Evolutionary conservation across 1,140 invertebrate species (phyloP).

Genomic region (Apis laboriosa): DNA sequence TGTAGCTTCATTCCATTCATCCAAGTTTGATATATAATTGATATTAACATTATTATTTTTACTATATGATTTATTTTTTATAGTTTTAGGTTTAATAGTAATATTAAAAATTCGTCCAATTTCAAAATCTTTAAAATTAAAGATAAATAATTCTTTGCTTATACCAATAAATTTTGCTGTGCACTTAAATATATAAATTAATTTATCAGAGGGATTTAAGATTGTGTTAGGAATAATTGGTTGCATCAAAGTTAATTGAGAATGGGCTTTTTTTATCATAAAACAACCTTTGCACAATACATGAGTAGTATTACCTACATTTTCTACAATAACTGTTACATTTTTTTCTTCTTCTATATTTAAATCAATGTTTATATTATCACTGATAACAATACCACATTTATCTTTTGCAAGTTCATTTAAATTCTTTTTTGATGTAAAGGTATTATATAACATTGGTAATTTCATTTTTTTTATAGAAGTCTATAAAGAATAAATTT

Average conservation of each 20-base stretch:
- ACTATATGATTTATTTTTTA: conserved; percentile 9
- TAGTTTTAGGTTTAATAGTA: conserved; percentile 73
- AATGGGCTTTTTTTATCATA: conserved; percentile 61
- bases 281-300: conserved; percentile 71
- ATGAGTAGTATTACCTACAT: conserved; percentile 68
- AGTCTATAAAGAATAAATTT: conserved; percentile 27
- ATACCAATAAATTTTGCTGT: conserved; percentile 82
- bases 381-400: conserved; percentile 76
- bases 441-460: conserved; percentile 23
- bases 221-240: conserved; percentile 56
- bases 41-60: conserved; percentile 67
- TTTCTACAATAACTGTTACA: conserved; percentile 71
- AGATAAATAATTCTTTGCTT: conserved; percentile 83
- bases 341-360: conserved; percentile 72
- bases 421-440: conserved; percentile 36
- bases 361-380: conserved; percentile 73
- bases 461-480: conserved; percentile 13
- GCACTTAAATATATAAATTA: conserved; percentile 78
- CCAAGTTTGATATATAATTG: conserved; percentile 72
- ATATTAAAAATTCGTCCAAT: conserved; percentile 82
- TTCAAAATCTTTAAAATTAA: conserved; percentile 82
- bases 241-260: conserved; percentile 74
- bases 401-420: conserved; percentile 71
- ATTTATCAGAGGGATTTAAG: conserved; percentile 70
- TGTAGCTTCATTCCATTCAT: conserved; percentile 68